Evolutionary conservation across 2,888 invertebrate genomes (phyloP), one percentile per base, ranked within the genome.

Genomic region (Campoletis raptor): DNA sequence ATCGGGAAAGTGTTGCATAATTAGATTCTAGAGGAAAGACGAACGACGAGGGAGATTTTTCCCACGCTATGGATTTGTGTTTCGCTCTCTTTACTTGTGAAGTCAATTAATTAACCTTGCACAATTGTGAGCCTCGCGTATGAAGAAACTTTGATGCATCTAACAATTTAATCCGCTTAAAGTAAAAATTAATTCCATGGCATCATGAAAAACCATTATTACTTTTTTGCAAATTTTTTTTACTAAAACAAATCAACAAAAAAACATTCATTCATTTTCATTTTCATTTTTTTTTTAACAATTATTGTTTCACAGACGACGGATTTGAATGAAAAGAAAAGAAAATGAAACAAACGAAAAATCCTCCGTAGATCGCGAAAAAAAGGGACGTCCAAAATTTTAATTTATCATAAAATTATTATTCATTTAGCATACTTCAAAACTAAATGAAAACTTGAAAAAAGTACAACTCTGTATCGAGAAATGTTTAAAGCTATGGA

Each of bases 401-500:
- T 15, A 18, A 48, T 4, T 48, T 4, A 48, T 0, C 18, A 48
- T 18, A 30, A 30, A 30, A 30, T 30, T 30, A 30, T 30, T 30
- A 30, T 30, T 30, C 30, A 30, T 30, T 30, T 1, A 30, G 30
- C 30, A 30, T 30, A 30, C 2, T 30, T 30, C 30, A 30, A 30
- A 30, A 30, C 2, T 61, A 24, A 15, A 61, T 30, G 12, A 30
- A 61, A 4, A 61, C 30, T 30, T n/a, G 30, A 24, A 57, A 45
- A 57, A 57, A 57, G 21, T 24, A 24, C 57, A 10, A 57, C 54
- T 21, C 9, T 24, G 21, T 57, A 85, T 85, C 72, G 81, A 72
- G 69, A 81, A 81, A 81, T 77, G 80, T 79, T 87, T 85, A 86
- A 88, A 82, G 82, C 87, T 84, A 24, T n/a, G 45, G 52, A 61